Evolutionary conservation across 2,113 vertebrate genomes (phyloP), one percentile per base, ranked within the genome.

Genomic region (Lutjanus erythropterus): DNA sequence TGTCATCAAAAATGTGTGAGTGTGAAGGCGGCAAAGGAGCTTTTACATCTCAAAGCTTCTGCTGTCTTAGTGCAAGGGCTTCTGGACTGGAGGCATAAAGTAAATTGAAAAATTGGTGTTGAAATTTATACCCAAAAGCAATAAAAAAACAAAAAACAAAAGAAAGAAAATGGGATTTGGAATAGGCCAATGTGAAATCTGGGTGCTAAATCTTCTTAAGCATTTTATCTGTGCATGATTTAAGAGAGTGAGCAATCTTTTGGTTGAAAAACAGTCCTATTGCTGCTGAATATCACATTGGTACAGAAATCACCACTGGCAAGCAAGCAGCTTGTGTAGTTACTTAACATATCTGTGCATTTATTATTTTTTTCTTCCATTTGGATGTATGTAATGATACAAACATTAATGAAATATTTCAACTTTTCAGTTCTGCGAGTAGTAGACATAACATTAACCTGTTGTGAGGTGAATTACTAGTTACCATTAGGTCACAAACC

Each of bases 401-500:
- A 81, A 74, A 88, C 60, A 83, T 80, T 86, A 25, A 61, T 83
- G 68, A 73, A 71, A 86, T 88, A 83, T 88, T 91, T 90, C 46
- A 71, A 41, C 65, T 73, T 86, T 87, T 86, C 84, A 84, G 19
- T 78, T 83, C 66, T 59, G 76, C 35, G 79, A 90, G 73, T 86
- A 85, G 88, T 85, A 90, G 91, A 92, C 81, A 82, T 78, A 78
- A 90, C 73, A 83, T 85, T 76, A 77, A 88, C 81, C 79, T 91
- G 82, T 90, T 86, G 74, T 85, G 87, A 91, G 85, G 81, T 89
- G 86, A 90, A 89, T 93, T 71, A 62, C 35, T 80, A 90, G 92
- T 93, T 87, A 81, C 72, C 29, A 66, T 84, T 91, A 86, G 78
- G 80, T 92, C 95, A 86, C 78, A 92, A 95, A 92, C 95, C 93